A percentile compares a stretch with the other conserved stretches of the same genome.
Conservation (phyloP, 2,113 vertebrate genomes). For the Dendrocopos noguchii region DNA sequence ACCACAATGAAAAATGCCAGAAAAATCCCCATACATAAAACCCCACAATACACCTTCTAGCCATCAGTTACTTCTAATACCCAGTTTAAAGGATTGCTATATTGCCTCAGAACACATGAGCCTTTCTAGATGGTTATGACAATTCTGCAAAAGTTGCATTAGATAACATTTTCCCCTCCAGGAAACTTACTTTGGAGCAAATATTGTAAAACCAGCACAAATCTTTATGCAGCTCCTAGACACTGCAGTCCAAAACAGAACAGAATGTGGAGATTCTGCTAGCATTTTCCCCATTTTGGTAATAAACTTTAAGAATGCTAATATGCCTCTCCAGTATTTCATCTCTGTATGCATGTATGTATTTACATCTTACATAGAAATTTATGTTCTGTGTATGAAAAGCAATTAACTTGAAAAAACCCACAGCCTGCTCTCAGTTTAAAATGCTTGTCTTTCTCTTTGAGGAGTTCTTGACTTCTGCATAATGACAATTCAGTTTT, state of each 20-base stretch:
- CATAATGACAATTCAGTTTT: background rate
- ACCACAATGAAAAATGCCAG: background rate
- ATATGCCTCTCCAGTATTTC: background rate
- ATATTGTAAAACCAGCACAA: background rate
- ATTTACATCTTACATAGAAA: background rate
- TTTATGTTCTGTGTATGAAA: background rate
- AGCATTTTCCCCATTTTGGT: background rate
- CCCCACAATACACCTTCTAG: fast-evolving
- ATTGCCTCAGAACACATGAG: background rate
- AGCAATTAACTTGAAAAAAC: background rate
- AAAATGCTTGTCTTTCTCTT: background rate
- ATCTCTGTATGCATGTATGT: background rate
- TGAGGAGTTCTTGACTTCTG: background rate
- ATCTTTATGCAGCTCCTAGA: background rate
- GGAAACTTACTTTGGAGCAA: background rate
- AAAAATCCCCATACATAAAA: no score
- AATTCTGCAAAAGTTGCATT: background rate
- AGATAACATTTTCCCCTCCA: background rate
- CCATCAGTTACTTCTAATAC: background rate
- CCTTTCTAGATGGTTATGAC: background rate
- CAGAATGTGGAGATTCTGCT: background rate
- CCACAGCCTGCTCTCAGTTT: background rate
- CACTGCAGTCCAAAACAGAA: background rate
- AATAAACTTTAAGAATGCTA: background rate
- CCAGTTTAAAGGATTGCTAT: background rate